Conservation (phyloP, 2,888 invertebrate species). For the Ypsolopha sequella region DNA sequence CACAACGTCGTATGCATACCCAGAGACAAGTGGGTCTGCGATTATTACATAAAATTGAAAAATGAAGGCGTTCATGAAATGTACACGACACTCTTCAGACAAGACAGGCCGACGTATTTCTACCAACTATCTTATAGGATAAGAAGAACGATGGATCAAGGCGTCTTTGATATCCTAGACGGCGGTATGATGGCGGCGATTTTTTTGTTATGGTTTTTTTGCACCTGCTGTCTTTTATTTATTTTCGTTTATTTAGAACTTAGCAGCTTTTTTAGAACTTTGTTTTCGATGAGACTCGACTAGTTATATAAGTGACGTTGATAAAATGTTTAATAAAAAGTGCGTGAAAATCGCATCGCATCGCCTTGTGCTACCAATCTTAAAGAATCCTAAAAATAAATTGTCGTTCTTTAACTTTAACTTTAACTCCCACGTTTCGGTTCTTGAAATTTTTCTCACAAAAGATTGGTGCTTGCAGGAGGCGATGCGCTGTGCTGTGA, state of each 20-base stretch:
- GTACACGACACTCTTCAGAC: slow-evolving; percentile 29
- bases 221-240: no score
- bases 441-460: slow-evolving; percentile 3
- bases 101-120: slow-evolving; percentile 45
- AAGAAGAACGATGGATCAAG: slow-evolving; percentile 49
- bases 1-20: slow-evolving; percentile 25
- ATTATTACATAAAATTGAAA: slow-evolving; percentile 31
- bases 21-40: slow-evolving; percentile 36
- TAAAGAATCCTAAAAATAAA: slow-evolving; percentile 7
- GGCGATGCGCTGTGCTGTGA: slow-evolving; percentile 43
- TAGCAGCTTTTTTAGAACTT: no score
- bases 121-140: slow-evolving; percentile 40
- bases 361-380: slow-evolving; percentile 44
- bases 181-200: slow-evolving; percentile 25
- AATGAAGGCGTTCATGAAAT: slow-evolving; percentile 19
- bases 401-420: slow-evolving; percentile 12
- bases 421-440: neutral
- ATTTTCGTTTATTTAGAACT: no score
- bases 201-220: no score
- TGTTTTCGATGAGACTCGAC: no score
- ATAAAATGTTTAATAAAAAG: no score
- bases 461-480: slow-evolving; percentile 58
- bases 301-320: no score
- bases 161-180: slow-evolving; percentile 35
- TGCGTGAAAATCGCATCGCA: slow-evolving; percentile 13